These are phyloP conservation scores for Oryctes rhinoceros DNA, from an alignment of 1,140 invertebrate genomes.

Conservation along the genomic window DNA sequence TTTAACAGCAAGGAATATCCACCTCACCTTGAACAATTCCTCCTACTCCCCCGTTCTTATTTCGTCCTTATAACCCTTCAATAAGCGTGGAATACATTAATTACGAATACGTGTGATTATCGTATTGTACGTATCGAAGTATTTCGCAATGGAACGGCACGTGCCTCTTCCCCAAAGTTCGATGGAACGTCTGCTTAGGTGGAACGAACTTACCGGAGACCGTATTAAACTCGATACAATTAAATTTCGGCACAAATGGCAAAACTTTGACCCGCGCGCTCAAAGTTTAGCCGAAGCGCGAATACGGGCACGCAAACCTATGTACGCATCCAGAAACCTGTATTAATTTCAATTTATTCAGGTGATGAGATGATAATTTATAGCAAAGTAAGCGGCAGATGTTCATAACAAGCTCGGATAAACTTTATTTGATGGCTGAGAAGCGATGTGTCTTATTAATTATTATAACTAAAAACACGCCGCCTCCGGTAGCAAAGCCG, in stretches of 20 bases:
- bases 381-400: conserved; percentile 4
- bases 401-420: background rate
- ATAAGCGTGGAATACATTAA: background rate
- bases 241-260: background rate
- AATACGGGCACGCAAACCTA: background rate
- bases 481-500: too few species aligned
- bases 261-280: background rate
- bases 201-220: background rate
- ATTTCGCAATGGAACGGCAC: background rate
- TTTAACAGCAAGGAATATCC: too few species aligned
- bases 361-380: conserved; percentile 22
- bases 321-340: background rate
- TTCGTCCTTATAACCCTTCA: too few species aligned
- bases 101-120: conserved; percentile 7
- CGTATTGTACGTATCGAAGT: background rate
- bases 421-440: background rate
- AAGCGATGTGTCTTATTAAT: background rate
- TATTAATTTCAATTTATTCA: conserved; percentile 15
- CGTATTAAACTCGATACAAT: background rate
- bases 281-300: background rate
- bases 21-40: too few species aligned
- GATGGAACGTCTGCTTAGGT: background rate
- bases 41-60: too few species aligned
- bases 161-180: background rate
- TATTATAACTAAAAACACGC: too few species aligned